These are phyloP conservation scores for Euthynnus affinis DNA, from an alignment of 2,797 vertebrate species.

Conservation along the genomic window DNA sequence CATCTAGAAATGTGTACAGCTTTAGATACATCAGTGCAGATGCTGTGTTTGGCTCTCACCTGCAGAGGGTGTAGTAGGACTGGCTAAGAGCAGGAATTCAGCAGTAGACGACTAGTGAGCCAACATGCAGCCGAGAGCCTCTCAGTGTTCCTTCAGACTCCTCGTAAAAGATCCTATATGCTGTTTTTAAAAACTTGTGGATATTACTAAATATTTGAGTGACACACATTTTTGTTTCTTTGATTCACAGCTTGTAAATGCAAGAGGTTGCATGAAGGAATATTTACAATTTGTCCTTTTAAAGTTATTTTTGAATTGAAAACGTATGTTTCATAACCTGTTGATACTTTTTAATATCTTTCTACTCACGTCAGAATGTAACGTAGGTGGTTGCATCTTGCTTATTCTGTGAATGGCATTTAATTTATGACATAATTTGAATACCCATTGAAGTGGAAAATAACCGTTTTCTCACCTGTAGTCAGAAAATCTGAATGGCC, in stretches of 20 bases:
- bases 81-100: conserved; percentile 28
- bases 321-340: conserved; percentile 33
- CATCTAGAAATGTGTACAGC: neutral
- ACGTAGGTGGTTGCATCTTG: conserved; percentile 16
- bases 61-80: conserved; percentile 83
- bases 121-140: neutral
- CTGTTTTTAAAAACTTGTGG: conserved; percentile 15
- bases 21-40: neutral
- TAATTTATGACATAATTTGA: conserved; percentile 41
- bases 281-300: conserved; percentile 4
- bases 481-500: conserved; percentile 46
- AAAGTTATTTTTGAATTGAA: conserved; percentile 21
- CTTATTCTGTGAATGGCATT: conserved; percentile 9
- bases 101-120: neutral
- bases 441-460: conserved; percentile 48
- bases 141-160: conserved; percentile 2
- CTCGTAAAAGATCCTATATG: conserved; percentile 8
- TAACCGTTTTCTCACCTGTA: conserved; percentile 44
- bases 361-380: neutral
- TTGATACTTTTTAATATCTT: conserved; percentile 37
- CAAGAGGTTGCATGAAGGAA: neutral
- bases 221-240: conserved; percentile 4
- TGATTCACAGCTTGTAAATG: neutral
- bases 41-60: conserved; percentile 48
- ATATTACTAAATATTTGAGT: conserved; percentile 32